A percentile compares a stretch with the other conserved stretches of the same genome.
Evolutionary conservation across 2,797 vertebrate genomes (phyloP).

Genomic region (Gymnothorax javanicus): DNA sequence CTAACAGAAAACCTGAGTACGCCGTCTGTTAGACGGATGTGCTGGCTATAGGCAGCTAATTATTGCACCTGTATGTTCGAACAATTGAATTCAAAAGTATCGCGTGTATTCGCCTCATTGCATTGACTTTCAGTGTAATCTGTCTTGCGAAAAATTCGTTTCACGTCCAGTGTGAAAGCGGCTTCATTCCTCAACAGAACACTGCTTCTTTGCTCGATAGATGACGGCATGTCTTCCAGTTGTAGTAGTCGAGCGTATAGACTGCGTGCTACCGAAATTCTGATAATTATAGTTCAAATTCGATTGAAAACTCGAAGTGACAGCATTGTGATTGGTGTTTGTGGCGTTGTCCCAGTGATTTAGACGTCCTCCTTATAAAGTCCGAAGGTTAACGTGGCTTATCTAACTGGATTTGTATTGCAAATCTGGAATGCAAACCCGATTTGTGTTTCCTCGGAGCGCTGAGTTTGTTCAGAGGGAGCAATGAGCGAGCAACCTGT

Average conservation of each 20-base stretch:
- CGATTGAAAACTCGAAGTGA: not conserved
- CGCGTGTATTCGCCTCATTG: no score
- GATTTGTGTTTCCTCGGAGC: not conserved
- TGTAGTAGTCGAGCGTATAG: no score
- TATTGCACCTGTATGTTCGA: not conserved
- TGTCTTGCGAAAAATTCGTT: no score
- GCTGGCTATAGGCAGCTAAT: not conserved
- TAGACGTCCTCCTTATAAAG: not conserved
- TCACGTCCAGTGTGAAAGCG: no score
- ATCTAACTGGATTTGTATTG: conserved; percentile 2
- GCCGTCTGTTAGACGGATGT: not conserved
- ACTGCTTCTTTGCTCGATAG: not conserved
- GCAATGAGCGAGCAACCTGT: no score
- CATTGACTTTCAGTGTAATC: no score
- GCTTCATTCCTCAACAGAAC: not conserved
- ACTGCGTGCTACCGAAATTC: no score
- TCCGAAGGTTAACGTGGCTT: not conserved
- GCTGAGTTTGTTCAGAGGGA: not conserved
- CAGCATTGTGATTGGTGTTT: not conserved
- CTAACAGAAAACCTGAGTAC: not conserved
- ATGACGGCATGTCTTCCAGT: not conserved
- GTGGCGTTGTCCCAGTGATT: not conserved
- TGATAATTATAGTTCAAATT: not conserved
- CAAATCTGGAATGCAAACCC: conserved; percentile 2
- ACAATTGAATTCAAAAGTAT: not conserved